Evolutionary conservation across 2,888 invertebrate species (phyloP), one percentile per base, ranked within the genome.

Genomic region (Microplitis deprimator): DNA sequence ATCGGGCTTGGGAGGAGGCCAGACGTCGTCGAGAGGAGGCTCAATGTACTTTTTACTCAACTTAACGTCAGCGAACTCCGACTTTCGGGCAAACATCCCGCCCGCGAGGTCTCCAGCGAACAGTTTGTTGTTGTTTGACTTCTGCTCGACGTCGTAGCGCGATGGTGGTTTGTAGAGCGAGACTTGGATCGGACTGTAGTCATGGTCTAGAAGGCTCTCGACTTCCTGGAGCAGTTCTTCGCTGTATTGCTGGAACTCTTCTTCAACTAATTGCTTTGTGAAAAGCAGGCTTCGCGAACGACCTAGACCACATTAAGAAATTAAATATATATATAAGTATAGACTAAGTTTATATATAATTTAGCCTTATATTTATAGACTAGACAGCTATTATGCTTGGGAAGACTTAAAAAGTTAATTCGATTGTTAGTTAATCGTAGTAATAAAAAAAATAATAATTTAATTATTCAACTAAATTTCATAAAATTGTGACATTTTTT

Each of bases 11-110:
- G 91, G 92, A 0, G 92, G 92, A 0, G 93, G 92, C 92, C 92
- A 92, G 83, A 92, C 91, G 81, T 92, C 92, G 82, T 93, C 93
- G 74, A 93, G 90, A 4, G 93, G 92, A 5, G 92, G 90, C 85
- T 93, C 93, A 64, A 91, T 90, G 89, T 92, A 93, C 0, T 92
- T 84, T 71, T 83, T 79, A 64, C 71, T 77, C 17, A 81, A 29
- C 10, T 83, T 84, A 10, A 77, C 74, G 3, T 81, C 80, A 1
- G 75, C 75, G 67, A 73, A 75, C 40, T 85, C 84, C 10, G 81
- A 75, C 38, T 81, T 82, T 40, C 76, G 71, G 29, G 72, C 69
- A 40, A 86, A 82, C 80, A 84, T 84, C 6, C 86, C 86, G 6
- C 84, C 86, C 0, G 86, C 79, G 41, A 84, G 83, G 39, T 86